Conservation (phyloP, 2,797 vertebrate genomes). For the Podarcis lilfordi region DNA sequence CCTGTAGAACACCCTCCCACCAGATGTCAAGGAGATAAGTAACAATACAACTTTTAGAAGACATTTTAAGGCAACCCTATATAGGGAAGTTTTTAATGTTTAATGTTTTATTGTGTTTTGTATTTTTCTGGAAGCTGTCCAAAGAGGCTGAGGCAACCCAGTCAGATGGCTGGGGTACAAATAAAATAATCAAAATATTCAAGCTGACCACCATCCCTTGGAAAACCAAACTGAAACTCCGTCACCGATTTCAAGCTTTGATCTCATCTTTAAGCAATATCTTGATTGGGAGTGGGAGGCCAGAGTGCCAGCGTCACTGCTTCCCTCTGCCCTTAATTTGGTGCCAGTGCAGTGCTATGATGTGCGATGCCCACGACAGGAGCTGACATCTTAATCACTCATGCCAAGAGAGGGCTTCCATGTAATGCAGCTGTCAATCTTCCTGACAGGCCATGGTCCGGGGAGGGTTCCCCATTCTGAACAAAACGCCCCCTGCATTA, state of each 20-base stretch:
- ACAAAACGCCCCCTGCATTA: accelerated
- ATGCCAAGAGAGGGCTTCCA: constrained; percentile 4
- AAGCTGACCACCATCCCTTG: too few relatives aligned
- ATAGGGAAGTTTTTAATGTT: too few relatives aligned
- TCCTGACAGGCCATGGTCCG: constrained; percentile 24
- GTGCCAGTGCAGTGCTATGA: not conserved
- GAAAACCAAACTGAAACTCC: too few relatives aligned
- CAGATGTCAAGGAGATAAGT: too few relatives aligned
- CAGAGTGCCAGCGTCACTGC: accelerated
- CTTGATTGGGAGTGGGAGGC: not conserved
- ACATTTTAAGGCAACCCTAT: too few relatives aligned
- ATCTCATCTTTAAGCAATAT: not conserved
- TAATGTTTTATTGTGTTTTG: too few relatives aligned
- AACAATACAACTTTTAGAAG: too few relatives aligned
- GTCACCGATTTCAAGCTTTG: not conserved
- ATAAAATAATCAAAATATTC: too few relatives aligned
- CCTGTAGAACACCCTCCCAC: too few relatives aligned
- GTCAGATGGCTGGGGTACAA: too few relatives aligned
- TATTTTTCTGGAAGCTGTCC: too few relatives aligned
- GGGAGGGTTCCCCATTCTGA: not conserved
- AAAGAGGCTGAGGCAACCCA: too few relatives aligned
- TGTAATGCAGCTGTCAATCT: constrained; percentile 50
- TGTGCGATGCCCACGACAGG: accelerated
- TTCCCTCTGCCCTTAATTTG: not conserved
- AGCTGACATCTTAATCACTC: constrained; percentile 45